Percentiles rank a stretch among this genome's conserved stretches.
Conservation (phyloP, 1,140 invertebrate genomes). For the Pogonus chalceus region DNA sequence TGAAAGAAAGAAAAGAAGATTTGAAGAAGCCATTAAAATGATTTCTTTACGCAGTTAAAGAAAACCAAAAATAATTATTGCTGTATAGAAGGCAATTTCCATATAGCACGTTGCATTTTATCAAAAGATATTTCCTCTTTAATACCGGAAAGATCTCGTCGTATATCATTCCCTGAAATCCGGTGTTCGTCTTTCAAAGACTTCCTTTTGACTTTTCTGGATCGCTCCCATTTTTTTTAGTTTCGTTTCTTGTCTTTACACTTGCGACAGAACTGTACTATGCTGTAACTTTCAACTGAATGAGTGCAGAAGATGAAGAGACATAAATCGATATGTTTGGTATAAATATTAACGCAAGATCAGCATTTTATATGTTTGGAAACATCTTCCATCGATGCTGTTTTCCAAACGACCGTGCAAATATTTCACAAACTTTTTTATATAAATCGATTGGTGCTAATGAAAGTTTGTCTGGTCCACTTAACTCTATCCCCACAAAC, state of each 20-base stretch:
- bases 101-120: neutral
- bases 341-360: constrained; percentile 15
- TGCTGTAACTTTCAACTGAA: constrained; percentile 4
- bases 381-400: constrained; percentile 16
- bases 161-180: neutral
- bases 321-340: constrained; percentile 7
- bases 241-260: neutral
- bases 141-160: constrained; percentile 2
- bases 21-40: too few relatives aligned
- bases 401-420: neutral
- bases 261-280: neutral
- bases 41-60: too few relatives aligned
- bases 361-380: constrained; percentile 26
- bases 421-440: neutral
- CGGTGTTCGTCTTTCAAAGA: neutral
- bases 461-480: neutral
- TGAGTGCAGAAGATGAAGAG: neutral
- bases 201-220: constrained; percentile 3
- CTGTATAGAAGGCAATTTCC: neutral
- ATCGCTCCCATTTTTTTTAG: neutral
- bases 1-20: too few relatives aligned
- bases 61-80: neutral
- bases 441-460: neutral
- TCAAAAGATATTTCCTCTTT: neutral
- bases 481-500: neutral